A percentile compares a stretch with the other conserved stretches of the same genome.
These are phyloP conservation scores for Atherinosoma microstoma DNA, from an alignment of 2,797 vertebrate species.

Conservation along the genomic window DNA sequence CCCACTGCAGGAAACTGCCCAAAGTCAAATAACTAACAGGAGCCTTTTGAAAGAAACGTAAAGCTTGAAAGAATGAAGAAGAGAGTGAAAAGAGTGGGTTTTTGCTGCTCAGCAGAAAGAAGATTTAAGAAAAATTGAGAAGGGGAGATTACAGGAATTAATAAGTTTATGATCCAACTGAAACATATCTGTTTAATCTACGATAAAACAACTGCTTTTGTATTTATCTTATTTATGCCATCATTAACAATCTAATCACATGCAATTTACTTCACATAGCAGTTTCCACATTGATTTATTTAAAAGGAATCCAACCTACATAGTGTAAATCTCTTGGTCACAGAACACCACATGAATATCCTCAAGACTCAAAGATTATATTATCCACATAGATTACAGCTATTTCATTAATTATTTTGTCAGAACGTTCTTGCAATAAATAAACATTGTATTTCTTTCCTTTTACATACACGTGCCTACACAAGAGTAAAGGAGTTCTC, in stretches of 20 bases:
- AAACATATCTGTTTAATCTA: background rate
- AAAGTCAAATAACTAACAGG: constrained; percentile 67
- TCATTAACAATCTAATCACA: constrained; percentile 4
- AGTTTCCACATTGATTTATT: constrained; percentile 26
- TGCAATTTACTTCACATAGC: background rate
- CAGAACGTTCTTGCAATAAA: constrained; percentile 20
- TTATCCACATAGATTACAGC: constrained; percentile 29
- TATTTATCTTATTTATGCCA: background rate
- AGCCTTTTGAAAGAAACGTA: constrained; percentile 34
- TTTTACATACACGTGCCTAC: constrained; percentile 37
- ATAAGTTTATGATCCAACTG: background rate
- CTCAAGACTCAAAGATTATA: constrained; percentile 4
- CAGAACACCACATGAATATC: constrained; percentile 12
- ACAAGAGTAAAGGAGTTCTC: constrained; percentile 40
- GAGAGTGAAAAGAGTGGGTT: background rate
- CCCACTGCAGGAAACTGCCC: constrained; percentile 68
- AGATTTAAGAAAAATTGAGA: background rate
- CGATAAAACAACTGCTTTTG: constrained; percentile 1
- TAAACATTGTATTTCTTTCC: constrained; percentile 29
- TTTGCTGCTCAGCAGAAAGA: constrained; percentile 1
- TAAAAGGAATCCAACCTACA: constrained; percentile 19
- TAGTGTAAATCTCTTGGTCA: constrained; percentile 15
- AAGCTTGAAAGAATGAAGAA: constrained; percentile 25
- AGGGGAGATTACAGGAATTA: background rate
- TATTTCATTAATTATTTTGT: constrained; percentile 39